Evolutionary conservation across 2,797 vertebrate species (phyloP).

Genomic region (Phylloscopus collybita): DNA sequence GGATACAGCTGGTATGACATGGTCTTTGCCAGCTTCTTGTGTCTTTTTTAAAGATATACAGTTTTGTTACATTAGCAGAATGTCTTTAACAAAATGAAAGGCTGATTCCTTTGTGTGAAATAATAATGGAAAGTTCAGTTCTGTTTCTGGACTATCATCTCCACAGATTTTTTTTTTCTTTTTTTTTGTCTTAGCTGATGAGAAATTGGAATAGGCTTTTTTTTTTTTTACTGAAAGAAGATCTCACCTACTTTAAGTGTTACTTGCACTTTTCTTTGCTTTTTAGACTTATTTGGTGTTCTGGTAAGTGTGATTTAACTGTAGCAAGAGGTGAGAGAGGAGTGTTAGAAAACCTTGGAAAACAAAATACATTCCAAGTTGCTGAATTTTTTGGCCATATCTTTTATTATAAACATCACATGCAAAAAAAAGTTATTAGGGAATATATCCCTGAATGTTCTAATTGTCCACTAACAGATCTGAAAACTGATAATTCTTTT

Average conservation of each 20-base stretch:
- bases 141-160: neutral
- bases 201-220: neutral
- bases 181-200: neutral
- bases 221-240: neutral
- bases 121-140: neutral
- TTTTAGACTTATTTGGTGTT: neutral
- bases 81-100: neutral
- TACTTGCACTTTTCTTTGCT: neutral
- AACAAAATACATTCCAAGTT: neutral
- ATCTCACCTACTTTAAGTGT: neutral
- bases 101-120: neutral
- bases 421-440: neutral
- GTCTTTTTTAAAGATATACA: neutral
- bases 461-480: neutral
- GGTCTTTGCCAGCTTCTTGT: neutral
- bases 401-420: neutral
- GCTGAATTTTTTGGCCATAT: neutral
- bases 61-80: rapidly evolving
- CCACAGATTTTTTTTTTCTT: too few relatives aligned
- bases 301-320: neutral
- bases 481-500: neutral
- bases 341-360: neutral
- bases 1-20: neutral
- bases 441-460: neutral
- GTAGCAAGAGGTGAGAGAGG: neutral